Percentiles rank a stretch among this genome's conserved stretches.
Conservation (phyloP, 2,113 vertebrate species). For the Malurus elegans region DNA sequence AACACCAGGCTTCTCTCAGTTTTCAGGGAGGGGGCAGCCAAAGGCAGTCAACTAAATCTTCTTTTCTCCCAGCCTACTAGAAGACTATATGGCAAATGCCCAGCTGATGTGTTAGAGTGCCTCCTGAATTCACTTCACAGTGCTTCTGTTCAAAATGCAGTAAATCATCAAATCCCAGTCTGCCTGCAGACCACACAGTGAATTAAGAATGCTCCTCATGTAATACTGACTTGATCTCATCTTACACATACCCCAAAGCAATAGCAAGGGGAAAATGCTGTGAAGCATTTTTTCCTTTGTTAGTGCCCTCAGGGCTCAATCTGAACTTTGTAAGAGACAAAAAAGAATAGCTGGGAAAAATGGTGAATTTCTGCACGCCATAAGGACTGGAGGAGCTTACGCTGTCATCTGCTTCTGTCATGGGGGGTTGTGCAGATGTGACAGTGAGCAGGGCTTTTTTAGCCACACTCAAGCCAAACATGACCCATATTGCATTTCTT, state of each 20-base stretch:
- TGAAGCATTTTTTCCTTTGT: slow-evolving; percentile 65
- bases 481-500: background rate
- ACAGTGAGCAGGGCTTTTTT: background rate
- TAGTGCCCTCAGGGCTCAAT: slow-evolving; percentile 59
- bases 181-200: background rate
- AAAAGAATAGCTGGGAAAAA: slow-evolving; percentile 48
- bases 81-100: background rate
- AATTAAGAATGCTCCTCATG: slow-evolving; percentile 50
- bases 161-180: slow-evolving; percentile 12
- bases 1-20: background rate
- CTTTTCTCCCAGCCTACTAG: background rate
- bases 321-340: slow-evolving; percentile 62
- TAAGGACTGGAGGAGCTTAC: background rate
- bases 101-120: background rate
- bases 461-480: background rate
- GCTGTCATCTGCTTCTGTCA: background rate
- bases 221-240: slow-evolving; percentile 58
- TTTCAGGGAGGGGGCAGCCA: background rate
- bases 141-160: slow-evolving; percentile 6
- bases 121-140: background rate
- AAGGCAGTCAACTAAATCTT: background rate
- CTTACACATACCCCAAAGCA: slow-evolving; percentile 65
- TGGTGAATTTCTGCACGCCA: slow-evolving; percentile 5
- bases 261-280: slow-evolving; percentile 47
- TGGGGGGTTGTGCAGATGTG: background rate